These are phyloP conservation scores for Heteractis magnifica DNA, from an alignment of 92 coral and sea anemone genomes.

Conservation along the genomic window DNA sequence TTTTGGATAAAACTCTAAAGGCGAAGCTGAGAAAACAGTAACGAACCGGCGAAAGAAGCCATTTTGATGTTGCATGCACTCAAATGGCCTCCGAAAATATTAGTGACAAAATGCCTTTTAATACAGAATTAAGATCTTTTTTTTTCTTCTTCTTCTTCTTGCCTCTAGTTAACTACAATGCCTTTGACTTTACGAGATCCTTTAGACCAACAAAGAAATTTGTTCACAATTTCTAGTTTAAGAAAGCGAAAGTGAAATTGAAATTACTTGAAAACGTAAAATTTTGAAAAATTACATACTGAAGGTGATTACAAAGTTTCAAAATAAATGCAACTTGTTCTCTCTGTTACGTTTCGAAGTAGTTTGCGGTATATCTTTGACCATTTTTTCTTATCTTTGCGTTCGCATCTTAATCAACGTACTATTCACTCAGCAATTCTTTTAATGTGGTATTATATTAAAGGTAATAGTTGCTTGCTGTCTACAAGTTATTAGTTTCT, in stretches of 20 bases:
- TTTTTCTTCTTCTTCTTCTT: background rate
- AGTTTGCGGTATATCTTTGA: slow-evolving; percentile 24
- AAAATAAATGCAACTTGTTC: background rate
- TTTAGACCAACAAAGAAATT: slow-evolving; percentile 15
- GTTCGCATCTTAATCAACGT: slow-evolving; percentile 8
- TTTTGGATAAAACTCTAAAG: background rate
- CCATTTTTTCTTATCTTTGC: slow-evolving; percentile 16
- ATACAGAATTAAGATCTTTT: slow-evolving; percentile 27
- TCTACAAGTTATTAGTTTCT: background rate
- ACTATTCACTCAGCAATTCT: slow-evolving; percentile 17
- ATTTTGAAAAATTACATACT: background rate
- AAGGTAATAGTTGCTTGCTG: slow-evolving; percentile 3
- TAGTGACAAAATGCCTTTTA: slow-evolving; percentile 27
- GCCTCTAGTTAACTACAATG: background rate
- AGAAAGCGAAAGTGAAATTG: background rate
- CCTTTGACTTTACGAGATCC: background rate
- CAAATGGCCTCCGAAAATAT: slow-evolving; percentile 18
- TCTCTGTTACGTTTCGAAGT: slow-evolving; percentile 12
- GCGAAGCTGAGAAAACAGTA: background rate
- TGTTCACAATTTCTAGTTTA: slow-evolving; percentile 5
- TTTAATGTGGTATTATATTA: slow-evolving; percentile 1
- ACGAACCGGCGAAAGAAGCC: background rate
- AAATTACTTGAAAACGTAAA: background rate
- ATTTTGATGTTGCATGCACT: slow-evolving; percentile 15
- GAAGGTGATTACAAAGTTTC: slow-evolving; percentile 1